These are phyloP conservation scores for Drosophila novamexicana DNA, from an alignment of 1,140 invertebrate genomes.

Conservation along the genomic window DNA sequence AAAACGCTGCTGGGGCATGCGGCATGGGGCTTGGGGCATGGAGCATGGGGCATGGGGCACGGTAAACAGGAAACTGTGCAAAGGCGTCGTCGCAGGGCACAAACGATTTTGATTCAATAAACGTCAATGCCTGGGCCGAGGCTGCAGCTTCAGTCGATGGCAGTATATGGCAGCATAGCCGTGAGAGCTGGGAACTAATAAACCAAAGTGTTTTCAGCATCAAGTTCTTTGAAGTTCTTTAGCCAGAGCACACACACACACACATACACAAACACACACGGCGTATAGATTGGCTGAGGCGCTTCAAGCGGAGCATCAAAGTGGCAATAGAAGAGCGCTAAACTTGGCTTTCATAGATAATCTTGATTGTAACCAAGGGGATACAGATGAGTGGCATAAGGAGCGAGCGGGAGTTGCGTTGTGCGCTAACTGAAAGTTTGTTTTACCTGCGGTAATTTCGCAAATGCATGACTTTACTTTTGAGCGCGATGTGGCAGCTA, in stretches of 20 bases:
- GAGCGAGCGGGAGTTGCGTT: too few species aligned
- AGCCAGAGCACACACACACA: conserved; percentile 4
- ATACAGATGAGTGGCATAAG: conserved; percentile 2
- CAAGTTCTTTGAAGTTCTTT: conserved; percentile 39
- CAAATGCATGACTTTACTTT: conserved; percentile 6
- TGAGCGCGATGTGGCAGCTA: neutral
- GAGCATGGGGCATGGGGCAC: neutral
- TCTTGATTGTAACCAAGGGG: conserved; percentile 30
- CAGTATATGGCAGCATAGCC: conserved; percentile 3
- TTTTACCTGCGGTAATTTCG: conserved; percentile 30
- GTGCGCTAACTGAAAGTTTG: neutral
- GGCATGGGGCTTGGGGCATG: neutral
- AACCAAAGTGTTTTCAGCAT: conserved; percentile 49
- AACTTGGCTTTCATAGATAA: conserved; percentile 38
- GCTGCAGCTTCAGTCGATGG: conserved; percentile 9
- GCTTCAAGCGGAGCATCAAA: conserved; percentile 19
- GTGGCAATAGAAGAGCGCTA: conserved; percentile 25
- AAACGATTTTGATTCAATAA: conserved; percentile 79
- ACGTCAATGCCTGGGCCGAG: conserved; percentile 66
- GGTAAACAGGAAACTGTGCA: conserved; percentile 16
- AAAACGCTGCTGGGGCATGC: neutral
- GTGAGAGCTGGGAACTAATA: conserved; percentile 41
- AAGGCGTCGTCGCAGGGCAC: conserved; percentile 35
- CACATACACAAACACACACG: conserved; percentile 1
- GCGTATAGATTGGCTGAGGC: neutral